Base-by-base conservation (phyloP, 2,113 vertebrate species). In the Mormoops blainvillei region DNA sequence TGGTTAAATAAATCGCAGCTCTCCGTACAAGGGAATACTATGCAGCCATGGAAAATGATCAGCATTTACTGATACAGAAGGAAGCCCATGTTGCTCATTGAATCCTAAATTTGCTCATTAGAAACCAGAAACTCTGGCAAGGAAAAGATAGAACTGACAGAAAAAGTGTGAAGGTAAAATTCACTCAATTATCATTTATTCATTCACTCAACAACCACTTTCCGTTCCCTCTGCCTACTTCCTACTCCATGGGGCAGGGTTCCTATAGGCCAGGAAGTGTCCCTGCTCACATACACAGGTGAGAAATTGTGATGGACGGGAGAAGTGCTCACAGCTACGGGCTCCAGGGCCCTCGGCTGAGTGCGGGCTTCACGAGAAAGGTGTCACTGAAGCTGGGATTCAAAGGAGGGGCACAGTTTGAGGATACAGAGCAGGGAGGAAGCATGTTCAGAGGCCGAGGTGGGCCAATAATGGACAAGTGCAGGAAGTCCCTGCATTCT, bases 1-100 rank as follows among this genome's bases (percentile, higher is more conserved):
- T 45, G 31, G 38, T 90, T 90, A 82, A 94, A 85, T 19, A 65
- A 61, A 94, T 36, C 83, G 71, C 6, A 52, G n/a, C 7, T 70
- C 38, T 65, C 58, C 7, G 1, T 36, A 31, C 19, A 13, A 9
- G 48, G 61, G 82, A 90, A 91, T 88, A 26, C 52, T 78, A 78
- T 33, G 8, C 58, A 54, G 45, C 18, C 61, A 63, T 13, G 71
- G 78, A 71, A 67, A 95, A 73, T 1, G 4, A 74, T 1, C 3
- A 0, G 38, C 50, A 13, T 76, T 89, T 48, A 65, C 38, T 73
- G 33, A 43, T 28, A 43, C 4, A 41, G 65, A 94, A 94, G 80
- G 88, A 41, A 52, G 65, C n/a, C n/a, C 52, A 22, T 6, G 15
- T 19, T 76, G 26, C 33, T 90, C 81, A 11, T 9, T 94, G 38